Conservation (phyloP, 1,140 invertebrate genomes). For the Drosophila pseudoananassae region DNA sequence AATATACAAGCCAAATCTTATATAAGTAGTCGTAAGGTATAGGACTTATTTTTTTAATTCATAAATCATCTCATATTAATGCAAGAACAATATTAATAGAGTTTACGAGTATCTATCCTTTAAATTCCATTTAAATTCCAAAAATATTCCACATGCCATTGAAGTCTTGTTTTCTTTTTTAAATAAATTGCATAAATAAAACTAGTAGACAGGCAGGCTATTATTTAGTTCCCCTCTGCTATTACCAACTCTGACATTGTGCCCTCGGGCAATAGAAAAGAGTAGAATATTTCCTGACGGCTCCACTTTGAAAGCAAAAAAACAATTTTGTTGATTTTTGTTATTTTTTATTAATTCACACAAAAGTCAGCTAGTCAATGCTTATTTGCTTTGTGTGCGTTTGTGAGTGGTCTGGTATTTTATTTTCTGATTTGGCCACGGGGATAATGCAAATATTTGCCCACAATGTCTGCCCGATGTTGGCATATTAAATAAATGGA, state of each 20-base stretch:
- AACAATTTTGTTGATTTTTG: conserved; percentile 49
- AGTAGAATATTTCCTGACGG: conserved; percentile 5
- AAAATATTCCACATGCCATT: not conserved
- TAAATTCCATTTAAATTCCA: not conserved
- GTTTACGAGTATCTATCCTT: not conserved
- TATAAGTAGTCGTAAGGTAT: not conserved
- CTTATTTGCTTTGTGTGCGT: conserved; percentile 20
- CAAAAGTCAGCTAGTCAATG: conserved; percentile 25
- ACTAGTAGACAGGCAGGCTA: not conserved
- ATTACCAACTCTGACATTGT: not conserved
- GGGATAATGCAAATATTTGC: conserved; percentile 58
- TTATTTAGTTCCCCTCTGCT: not conserved
- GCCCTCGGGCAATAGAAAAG: conserved; percentile 3
- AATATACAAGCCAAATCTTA: not conserved
- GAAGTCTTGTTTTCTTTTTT: too few species aligned
- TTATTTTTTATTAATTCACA: conserved; percentile 65
- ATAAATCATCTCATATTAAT: not conserved
- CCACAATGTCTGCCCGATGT: conserved; percentile 27
- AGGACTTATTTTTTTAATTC: not conserved
- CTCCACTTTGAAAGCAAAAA: conserved; percentile 31
- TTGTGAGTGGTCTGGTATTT: conserved; percentile 28
- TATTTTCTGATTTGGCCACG: conserved; percentile 33
- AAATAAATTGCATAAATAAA: conserved; percentile 1
- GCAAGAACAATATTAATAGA: too few species aligned
- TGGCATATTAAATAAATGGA: conserved; percentile 33